Evolutionary conservation across 1,140 invertebrate genomes (phyloP).

Genomic region (Temnothorax longispinosus): DNA sequence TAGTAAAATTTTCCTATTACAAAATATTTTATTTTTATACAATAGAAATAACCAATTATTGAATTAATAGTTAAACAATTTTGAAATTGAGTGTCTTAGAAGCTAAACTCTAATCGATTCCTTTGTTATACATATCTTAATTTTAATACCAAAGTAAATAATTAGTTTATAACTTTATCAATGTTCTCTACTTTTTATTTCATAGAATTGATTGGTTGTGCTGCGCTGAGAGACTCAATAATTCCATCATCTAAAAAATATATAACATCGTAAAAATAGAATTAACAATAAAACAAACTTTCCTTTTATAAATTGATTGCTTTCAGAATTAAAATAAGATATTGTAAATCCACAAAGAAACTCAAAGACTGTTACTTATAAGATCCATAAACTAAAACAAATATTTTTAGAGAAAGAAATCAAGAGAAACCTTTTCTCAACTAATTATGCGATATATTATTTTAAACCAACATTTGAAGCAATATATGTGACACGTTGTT

Average conservation of each 20-base stretch:
- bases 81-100: neutral
- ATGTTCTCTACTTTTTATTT: conserved; percentile 6
- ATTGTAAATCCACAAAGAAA: neutral
- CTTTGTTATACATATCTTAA: neutral
- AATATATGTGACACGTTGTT: neutral
- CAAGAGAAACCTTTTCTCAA: neutral
- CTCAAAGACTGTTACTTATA: neutral
- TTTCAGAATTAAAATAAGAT: neutral
- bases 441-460: neutral
- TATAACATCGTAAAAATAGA: neutral
- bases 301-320: neutral
- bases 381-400: neutral
- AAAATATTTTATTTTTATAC: neutral
- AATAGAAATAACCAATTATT: conserved; percentile 3
- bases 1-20: neutral
- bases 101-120: neutral
- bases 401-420: neutral
- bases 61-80: neutral
- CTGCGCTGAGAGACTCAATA: neutral
- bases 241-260: neutral
- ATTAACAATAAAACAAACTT: neutral
- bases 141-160: neutral
- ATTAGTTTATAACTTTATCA: conserved; percentile 1
- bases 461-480: neutral
- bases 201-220: neutral